Conservation (phyloP, 2,888 invertebrate species). For the Drosophila subquinaria region DNA sequence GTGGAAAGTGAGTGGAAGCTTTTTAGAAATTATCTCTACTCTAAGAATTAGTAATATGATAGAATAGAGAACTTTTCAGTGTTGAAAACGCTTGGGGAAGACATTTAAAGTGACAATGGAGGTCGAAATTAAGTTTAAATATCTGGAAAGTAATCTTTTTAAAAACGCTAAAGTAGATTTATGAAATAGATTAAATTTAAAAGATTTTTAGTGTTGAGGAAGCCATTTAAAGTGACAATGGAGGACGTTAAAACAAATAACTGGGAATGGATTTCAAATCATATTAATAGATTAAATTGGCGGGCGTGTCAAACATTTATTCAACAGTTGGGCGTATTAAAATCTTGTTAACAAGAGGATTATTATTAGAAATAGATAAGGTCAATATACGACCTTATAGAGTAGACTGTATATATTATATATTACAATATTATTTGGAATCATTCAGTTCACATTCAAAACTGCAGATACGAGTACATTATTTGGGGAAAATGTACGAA, state of each 20-base stretch:
- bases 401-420: background rate
- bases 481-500: slow-evolving; percentile 3
- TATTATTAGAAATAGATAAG: background rate
- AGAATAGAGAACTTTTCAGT: no score
- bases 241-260: background rate
- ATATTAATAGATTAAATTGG: background rate
- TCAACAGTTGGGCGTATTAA: background rate
- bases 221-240: background rate
- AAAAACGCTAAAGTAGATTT: no score
- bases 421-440: slow-evolving; percentile 7
- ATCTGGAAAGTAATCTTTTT: no score
- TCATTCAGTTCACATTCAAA: background rate
- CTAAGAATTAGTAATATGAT: background rate
- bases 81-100: background rate
- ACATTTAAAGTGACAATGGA: background rate
- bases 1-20: background rate
- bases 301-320: background rate
- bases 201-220: background rate
- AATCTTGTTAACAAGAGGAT: background rate
- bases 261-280: background rate
- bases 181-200: no score
- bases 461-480: slow-evolving; percentile 6
- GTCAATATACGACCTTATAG: background rate
- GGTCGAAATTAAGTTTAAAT: no score
- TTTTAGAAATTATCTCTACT: fast-evolving